Percentiles rank a stretch among this genome's conserved stretches.
phyloP scores from a whole-genome alignment of 2,113 vertebrate genomes.

The Ahaetulla prasina region DNA sequence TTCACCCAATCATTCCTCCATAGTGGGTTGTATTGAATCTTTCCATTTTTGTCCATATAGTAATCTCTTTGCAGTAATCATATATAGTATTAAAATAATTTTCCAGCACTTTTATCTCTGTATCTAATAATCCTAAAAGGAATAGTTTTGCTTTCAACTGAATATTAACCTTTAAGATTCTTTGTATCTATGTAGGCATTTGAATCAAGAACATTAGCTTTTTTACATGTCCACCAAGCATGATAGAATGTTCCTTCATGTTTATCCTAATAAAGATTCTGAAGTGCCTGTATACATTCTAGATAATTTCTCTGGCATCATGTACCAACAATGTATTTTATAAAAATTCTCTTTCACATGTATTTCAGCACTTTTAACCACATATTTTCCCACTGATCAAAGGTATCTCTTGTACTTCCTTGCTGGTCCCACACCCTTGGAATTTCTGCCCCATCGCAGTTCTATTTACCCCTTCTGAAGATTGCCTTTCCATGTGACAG shows the following conservation, averaged over 20 bases:
- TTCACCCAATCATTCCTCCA: neutral
- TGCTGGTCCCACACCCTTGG: too few relatives aligned
- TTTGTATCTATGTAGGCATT: neutral
- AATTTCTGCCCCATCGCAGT: too few relatives aligned
- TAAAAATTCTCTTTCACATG: neutral
- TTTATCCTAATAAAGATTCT: too few relatives aligned
- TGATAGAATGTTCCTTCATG: neutral
- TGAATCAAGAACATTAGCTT: neutral
- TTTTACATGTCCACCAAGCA: neutral
- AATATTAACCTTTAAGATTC: neutral
- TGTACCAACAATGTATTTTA: neutral
- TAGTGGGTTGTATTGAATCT: neutral
- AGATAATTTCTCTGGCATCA: too few relatives aligned
- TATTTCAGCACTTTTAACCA: too few relatives aligned
- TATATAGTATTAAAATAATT: neutral
- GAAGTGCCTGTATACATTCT: too few relatives aligned
- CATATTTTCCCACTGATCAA: too few relatives aligned
- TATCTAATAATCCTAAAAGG: neutral
- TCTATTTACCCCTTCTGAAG: too few relatives aligned
- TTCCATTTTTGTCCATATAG: neutral
- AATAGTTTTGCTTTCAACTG: neutral
- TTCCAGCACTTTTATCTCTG: neutral
- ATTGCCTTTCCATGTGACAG: too few relatives aligned
- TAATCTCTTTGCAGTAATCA: neutral
- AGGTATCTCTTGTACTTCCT: too few relatives aligned